These are phyloP conservation scores for Dicycla oo DNA, from an alignment of 2,888 invertebrate genomes.

Conservation along the genomic window DNA sequence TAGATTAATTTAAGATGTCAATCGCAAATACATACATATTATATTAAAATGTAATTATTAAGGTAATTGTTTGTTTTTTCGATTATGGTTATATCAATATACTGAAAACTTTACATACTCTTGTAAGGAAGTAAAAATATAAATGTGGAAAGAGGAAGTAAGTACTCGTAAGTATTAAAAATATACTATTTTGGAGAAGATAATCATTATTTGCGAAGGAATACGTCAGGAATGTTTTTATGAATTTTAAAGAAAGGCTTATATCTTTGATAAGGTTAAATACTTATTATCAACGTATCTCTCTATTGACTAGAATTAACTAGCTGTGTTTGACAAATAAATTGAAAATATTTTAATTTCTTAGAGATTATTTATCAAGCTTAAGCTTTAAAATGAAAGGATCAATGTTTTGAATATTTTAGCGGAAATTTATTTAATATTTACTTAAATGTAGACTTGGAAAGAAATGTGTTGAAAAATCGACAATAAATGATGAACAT, in stretches of 20 bases:
- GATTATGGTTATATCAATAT: conserved; percentile 37
- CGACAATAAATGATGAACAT: conserved; percentile 82
- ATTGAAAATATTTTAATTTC: conserved; percentile 60
- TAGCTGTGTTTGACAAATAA: conserved; percentile 90
- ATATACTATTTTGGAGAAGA: conserved; percentile 36
- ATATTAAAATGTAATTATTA: conserved; percentile 52
- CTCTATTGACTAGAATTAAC: conserved; percentile 76
- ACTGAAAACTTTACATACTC: conserved; percentile 40
- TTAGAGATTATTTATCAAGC: conserved; percentile 59
- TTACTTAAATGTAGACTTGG: conserved; percentile 34
- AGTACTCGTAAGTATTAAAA: conserved; percentile 20
- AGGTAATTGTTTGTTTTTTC: conserved; percentile 38
- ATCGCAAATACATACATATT: conserved; percentile 82
- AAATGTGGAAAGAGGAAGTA: conserved; percentile 31
- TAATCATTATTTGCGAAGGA: conserved; percentile 18
- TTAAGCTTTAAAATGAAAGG: conserved; percentile 68
- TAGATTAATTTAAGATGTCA: conserved; percentile 81
- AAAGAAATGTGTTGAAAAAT: conserved; percentile 48
- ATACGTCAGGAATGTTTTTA: conserved; percentile 7
- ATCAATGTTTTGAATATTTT: conserved; percentile 60
- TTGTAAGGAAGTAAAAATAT: conserved; percentile 39
- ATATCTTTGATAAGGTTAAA: conserved; percentile 55
- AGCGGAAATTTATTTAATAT: conserved; percentile 52
- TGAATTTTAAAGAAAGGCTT: conserved; percentile 28
- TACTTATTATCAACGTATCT: conserved; percentile 62